phyloP scores from a whole-genome alignment of 2,113 vertebrate genomes.

The Ochotona princeps region DNA sequence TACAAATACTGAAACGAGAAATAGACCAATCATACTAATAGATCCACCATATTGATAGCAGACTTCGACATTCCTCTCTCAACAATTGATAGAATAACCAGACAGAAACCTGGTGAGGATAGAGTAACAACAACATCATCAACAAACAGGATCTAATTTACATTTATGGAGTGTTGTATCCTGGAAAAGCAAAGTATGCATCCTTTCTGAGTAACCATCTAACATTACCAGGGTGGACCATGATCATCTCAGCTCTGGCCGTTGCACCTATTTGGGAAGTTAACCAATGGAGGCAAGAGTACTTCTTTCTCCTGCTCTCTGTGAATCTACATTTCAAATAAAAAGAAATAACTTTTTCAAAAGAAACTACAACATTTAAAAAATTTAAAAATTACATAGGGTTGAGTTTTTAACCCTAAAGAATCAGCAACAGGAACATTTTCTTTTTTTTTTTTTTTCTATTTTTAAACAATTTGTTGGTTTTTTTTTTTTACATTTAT shows the following conservation, averaged over 20 bases:
- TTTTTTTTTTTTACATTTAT: no score
- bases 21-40: neutral
- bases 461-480: no score
- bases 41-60: neutral
- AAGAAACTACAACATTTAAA: neutral
- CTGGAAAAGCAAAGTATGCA: neutral
- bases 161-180: neutral
- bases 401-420: neutral
- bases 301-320: no score
- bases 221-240: neutral
- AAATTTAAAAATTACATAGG: neutral
- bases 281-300: no score
- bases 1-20: constrained; percentile 23
- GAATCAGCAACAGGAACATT: neutral
- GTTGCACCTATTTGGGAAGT: no score
- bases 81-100: neutral
- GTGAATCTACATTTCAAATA: no score
- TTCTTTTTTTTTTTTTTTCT: no score
- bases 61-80: neutral
- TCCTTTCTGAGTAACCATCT: neutral
- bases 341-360: no score
- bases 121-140: neutral
- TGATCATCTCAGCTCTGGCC: neutral
- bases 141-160: neutral
- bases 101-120: neutral